Percentiles rank a stretch among this genome's conserved stretches.
Conservation (phyloP, 2,888 invertebrate species). For the Caenorhabditis wallacei region DNA sequence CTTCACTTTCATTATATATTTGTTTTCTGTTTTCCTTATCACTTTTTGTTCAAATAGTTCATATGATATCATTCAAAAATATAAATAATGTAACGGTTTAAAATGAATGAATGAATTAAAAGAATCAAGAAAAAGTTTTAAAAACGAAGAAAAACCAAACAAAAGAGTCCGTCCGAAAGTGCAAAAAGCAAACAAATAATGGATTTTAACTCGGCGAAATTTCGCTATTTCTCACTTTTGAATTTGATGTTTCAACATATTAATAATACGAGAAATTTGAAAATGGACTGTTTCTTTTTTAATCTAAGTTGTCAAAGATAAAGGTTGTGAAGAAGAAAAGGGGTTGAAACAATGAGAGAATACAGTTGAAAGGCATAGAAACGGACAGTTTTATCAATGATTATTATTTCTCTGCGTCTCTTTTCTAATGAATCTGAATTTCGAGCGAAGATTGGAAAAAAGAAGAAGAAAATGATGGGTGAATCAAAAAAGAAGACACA, state of each 20-base stretch:
- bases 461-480: neutral
- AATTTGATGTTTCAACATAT: neutral
- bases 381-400: slow-evolving; percentile 33
- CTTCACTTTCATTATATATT: neutral
- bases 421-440: slow-evolving; percentile 13
- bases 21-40: slow-evolving; percentile 32
- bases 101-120: slow-evolving; percentile 6
- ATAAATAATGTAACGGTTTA: slow-evolving; percentile 4
- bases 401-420: slow-evolving; percentile 33
- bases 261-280: neutral
- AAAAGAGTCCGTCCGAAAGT: slow-evolving; percentile 28
- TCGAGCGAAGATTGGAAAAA: slow-evolving; percentile 34
- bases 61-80: slow-evolving; percentile 26
- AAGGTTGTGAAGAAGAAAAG: slow-evolving; percentile 17
- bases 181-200: slow-evolving; percentile 47
- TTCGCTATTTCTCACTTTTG: slow-evolving; percentile 27
- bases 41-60: slow-evolving; percentile 6
- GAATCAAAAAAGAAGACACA: slow-evolving; percentile 13
- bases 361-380: slow-evolving; percentile 29
- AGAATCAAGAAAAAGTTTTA: neutral
- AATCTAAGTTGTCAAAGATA: neutral
- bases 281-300: neutral
- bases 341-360: slow-evolving; percentile 19
- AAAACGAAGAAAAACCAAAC: slow-evolving; percentile 26
- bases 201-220: slow-evolving; percentile 5